Evolutionary conservation across 1,140 invertebrate species (phyloP), one percentile per base, ranked within the genome.

Genomic region (Paraescarpia echinospica): DNA sequence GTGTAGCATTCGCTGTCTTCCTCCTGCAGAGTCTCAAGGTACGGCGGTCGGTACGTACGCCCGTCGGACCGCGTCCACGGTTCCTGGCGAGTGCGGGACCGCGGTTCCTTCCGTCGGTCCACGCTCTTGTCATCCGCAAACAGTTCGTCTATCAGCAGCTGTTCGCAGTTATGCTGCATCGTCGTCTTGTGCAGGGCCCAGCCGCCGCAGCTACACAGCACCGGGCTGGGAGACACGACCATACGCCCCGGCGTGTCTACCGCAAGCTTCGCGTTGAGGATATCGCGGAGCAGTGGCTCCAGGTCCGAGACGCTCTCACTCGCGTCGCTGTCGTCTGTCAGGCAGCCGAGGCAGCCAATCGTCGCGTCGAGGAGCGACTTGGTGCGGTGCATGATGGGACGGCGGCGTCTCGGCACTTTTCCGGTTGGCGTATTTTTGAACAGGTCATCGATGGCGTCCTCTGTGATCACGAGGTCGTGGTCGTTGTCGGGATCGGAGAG

Each of bases 1-100:
- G 33, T 33, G 9, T 90, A 34, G 59, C 41, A 22, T 31, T 51
- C 59, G 35, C 31, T 51, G 18, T 33, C 48, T 41, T 35, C 48
- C 33, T 33, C 33, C 77, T 89, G 51, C 34, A 77, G 59, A 35
- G 34, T 59, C 89, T 34, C 51, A 6, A 90, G 35, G n/a, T 34
- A 35, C 33, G 35, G 88, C 88, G 89, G 34, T 51, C 41, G 9
- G 35, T 35, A 34, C 89, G 48, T 22, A 8, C 92, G 9, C 8
- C 59, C 59, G 41, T 51, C 33, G 27, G 92, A 33, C 34, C 51
- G 48, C 89, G 35, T 35, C 35, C 33, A 92, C 51, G 97, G 96
- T 35, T 96, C 96, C 94, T 96, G 97, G 92, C 97, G 97, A 51
- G 97, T 96, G 59, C 96, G 97, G 92, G 97, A 97, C 94, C 97